Base-by-base conservation (phyloP, 2,888 invertebrate genomes). In the Drosophila crucigera region DNA sequence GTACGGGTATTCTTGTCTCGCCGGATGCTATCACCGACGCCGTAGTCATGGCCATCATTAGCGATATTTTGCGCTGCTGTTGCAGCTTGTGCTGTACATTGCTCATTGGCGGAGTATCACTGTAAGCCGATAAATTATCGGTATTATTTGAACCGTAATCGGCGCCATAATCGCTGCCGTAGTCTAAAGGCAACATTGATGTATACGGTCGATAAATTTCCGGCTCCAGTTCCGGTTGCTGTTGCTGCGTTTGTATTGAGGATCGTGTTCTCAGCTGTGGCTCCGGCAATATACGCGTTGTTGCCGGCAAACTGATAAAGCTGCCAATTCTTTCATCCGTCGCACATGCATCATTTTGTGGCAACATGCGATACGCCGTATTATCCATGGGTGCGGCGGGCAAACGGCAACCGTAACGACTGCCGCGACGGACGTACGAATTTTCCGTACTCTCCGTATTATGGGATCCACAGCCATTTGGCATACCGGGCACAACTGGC, bases 251-350 rank as follows among this genome's bases (percentile, higher is more conserved):
- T 71, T 76, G 73, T 61, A 73, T 83, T 75, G 73, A 80, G 71
- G 66, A 49, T 60, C 52, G 65, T 11, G 53, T 25, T 53, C 68
- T 76, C 31, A 64, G 70, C 39, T 84, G 83, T 43, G 79, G 81
- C 59, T 90, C 83, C 41, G 91, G 91, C 68, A 91, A 77, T 65
- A 82, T 68, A 59, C 91, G 91, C 70, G 82, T 73, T 78, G 91
- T 81, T 75, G 84, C 80, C 77, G 89, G 81, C 82, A 82, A 83
- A 81, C 83, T 86, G 76, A 82, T 96, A 92, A 96, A 96, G 86
- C 95, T 95, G 93, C 95, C 96, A 89, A 95, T 94, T 94, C 96
- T 96, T 86, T 95, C 94, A 94, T 96, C 96, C 58, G 74, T 73
- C 52, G 76, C 72, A 49, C 69, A 71, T 11, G 77, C 66, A 68